Percentiles rank a stretch among this genome's conserved stretches.
Evolutionary conservation across 1,140 invertebrate species (phyloP).

Genomic region (Parapsyche elsis): DNA sequence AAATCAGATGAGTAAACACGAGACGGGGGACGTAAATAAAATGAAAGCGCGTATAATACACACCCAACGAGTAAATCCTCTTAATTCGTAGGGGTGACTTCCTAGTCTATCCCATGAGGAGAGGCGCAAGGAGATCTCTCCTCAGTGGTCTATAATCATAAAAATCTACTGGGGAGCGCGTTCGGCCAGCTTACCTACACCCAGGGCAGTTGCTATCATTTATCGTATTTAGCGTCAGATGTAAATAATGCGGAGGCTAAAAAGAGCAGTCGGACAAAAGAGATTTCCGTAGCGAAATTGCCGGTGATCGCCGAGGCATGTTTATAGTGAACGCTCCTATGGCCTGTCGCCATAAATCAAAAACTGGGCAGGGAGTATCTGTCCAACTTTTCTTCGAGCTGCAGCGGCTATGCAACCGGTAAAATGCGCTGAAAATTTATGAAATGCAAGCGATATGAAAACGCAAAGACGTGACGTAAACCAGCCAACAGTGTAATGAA

Average conservation of each 20-base stretch:
- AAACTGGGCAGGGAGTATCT: background rate
- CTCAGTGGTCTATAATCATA: slow-evolving; percentile 46
- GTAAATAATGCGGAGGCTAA: slow-evolving; percentile 45
- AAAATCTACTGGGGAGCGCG: slow-evolving; percentile 26
- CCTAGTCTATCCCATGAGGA: slow-evolving; percentile 42
- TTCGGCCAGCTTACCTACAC: slow-evolving; percentile 35
- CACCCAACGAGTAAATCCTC: slow-evolving; percentile 42
- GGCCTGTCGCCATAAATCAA: slow-evolving; percentile 2
- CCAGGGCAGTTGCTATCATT: slow-evolving; percentile 44
- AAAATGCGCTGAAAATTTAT: too few species aligned
- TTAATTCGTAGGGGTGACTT: slow-evolving; percentile 47
- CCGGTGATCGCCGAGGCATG: background rate
- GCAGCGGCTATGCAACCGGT: background rate
- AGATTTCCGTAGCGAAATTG: slow-evolving; percentile 29
- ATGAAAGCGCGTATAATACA: background rate
- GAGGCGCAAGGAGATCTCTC: background rate
- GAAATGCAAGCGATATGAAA: slow-evolving; percentile 37
- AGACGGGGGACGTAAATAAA: background rate
- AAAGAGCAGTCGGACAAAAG: slow-evolving; percentile 20
- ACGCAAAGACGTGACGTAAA: slow-evolving; percentile 32
- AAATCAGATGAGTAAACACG: background rate
- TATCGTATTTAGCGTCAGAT: slow-evolving; percentile 55
- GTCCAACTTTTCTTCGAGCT: background rate
- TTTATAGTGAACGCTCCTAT: slow-evolving; percentile 1
- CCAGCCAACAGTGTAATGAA: too few species aligned